Base-by-base conservation (phyloP, 2,888 invertebrate genomes). In the Caenorhabditis sp. region DNA sequence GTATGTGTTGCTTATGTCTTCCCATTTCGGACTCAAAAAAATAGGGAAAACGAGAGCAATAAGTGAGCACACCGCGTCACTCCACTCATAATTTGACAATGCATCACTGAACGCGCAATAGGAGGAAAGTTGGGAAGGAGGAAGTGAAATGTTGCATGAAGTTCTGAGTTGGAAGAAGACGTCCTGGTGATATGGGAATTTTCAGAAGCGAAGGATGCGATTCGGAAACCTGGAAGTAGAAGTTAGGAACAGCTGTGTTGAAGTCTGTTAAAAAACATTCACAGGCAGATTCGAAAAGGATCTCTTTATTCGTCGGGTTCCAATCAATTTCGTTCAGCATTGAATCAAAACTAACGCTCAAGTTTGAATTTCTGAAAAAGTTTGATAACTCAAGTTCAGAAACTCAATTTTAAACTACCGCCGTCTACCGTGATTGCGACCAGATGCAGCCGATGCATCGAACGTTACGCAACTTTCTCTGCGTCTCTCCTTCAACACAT, bases 1-100 rank as follows among this genome's bases (percentile, higher is more conserved):
- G 75, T 66, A 75, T 66, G 56, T 75, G 74, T 58, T 75, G 74
- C 74, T 74, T 74, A 74, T 74, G 73, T 74, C 61, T 47, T 47
- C 41, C 63, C 35, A 68, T 68, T 54, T 58, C 24, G 56, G 68
- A 38, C 51, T 56, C 41, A 58, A 58, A 58, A 47, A 44, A 47
- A 14, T 51, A 49, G n/a, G 19, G 6, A 47, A 47, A 14, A 44
- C 12, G n/a, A 44, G 70, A 70, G 70, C 70, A 59, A 24, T 35
- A n/a, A 41, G 38, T 61, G 63, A 41, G n/a, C 64, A n/a, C n/a
- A 74, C 19, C 47, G 47, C 75, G 75, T 75, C 75, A 75, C 38
- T 66, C 64, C 41, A 66, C 68, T 68, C 68, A 76, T 76, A 76
- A 76, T 69, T 69, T 56, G 68, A 51, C 56, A 69, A 76, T 61